phyloP scores from a whole-genome alignment of 2,888 invertebrate species.

The Strigamia maritima region DNA sequence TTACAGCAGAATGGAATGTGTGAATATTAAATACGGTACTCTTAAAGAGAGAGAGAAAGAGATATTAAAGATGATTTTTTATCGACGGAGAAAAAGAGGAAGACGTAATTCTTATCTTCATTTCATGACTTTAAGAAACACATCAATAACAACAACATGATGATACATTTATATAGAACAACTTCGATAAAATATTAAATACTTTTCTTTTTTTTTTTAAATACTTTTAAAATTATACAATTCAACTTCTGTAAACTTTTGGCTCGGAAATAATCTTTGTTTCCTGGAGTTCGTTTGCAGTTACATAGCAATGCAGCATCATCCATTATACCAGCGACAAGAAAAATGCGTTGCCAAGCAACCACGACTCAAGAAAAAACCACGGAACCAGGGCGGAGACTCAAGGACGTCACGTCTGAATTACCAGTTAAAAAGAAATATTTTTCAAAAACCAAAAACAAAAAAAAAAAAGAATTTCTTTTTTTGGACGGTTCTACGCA shows the following conservation, averaged over 20 bases:
- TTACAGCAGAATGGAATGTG: background rate
- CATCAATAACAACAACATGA: background rate
- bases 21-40: too few species aligned
- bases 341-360: background rate
- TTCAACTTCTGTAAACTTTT: background rate
- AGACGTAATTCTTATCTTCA: background rate
- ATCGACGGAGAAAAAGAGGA: constrained; percentile 16
- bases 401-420: constrained; percentile 16
- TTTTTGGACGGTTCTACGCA: background rate
- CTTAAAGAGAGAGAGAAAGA: background rate
- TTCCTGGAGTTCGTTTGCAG: background rate
- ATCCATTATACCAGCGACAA: background rate
- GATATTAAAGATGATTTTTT: background rate
- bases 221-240: background rate
- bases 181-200: background rate
- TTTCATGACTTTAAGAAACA: background rate
- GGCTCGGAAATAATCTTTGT: background rate
- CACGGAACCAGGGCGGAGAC: background rate
- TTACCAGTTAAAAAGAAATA: background rate
- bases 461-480: background rate
- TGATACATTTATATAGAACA: background rate
- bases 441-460: background rate
- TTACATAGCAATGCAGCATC: background rate
- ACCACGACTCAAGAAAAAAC: background rate
- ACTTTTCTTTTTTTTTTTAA: background rate